Evolutionary conservation across 1,140 invertebrate species (phyloP), one percentile per base, ranked within the genome.

Genomic region (Agraylea sexmaculata): DNA sequence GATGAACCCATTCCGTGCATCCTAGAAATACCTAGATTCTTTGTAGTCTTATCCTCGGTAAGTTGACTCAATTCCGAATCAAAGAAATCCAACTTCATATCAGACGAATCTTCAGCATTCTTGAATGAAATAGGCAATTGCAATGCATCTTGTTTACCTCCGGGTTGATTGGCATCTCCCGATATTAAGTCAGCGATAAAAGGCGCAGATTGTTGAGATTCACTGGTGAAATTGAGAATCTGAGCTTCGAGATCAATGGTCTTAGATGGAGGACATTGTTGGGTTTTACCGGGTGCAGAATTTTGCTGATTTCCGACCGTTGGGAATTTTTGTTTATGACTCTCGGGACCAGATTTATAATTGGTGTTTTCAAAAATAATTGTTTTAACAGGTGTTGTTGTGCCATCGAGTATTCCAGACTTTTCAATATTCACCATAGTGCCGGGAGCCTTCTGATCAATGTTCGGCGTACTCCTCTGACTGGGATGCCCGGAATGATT

Each of bases 321-420:
- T 71, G 63, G 46, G 67, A 74, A 50, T 73, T 72, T 68, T 73
- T 78, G 54, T 65, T 78, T 53, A 65, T 77, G 49, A 60, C 54
- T 70, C 58, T 68, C 75, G 51, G 54, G 74, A 53, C 59, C 59
- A 40, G 76, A 74, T 62, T 85, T 83, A 53, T 84, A 89, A 56
- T 90, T 90, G 0, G 86, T 90, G 59, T 91, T 91, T 56, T 91
- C 88, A 56, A 91, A 91, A 41, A 91, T 88, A 22, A 91, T 80
- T 0, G 87, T 91, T 54, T 87, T 81, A 11, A 89, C 83, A 1
- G 85, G 83, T 4, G 78, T 80, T 0, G 77, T 70, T 0, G 77
- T 70, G 4, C 78, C 78, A 56, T 86, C 81, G n/a, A 77, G 54
- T 15, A 77, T 68, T 37, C 68, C 68, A 51, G 40, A 62, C 55